Evolutionary conservation across 2,888 invertebrate genomes (phyloP), one percentile per base, ranked within the genome.

Genomic region (Schizaphis graminum): DNA sequence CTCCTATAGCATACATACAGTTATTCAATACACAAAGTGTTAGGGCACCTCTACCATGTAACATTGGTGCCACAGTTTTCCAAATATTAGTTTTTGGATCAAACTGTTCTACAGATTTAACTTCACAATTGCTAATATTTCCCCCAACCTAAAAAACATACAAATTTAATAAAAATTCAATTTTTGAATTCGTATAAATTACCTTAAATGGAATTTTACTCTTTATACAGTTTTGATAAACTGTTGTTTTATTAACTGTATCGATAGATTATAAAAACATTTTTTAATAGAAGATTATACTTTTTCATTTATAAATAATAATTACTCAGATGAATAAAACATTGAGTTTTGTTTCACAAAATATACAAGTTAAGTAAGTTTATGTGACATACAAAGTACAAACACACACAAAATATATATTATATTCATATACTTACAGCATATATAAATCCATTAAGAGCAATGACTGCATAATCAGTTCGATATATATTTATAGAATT

Each of bases 1-100:
- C 89, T 89, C 89, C 89, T 41, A 89, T 89, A 89, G 89, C 89
- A 56, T 89, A 89, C 56, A 89, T 26, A 56, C 56, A 89, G 57
- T 24, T 16, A 4, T 56, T 56, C 35, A 35, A 26, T 56, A 56
- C 41, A 89, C 89, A 89, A 56, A 89, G 56, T 24, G 89, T 26
- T 11, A 13, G 10, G 28, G 3, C 35, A 24, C 3, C 11, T 89
- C 88, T 89, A 35, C 11, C 35, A 56, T 89, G 24, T 89, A 35
- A 28, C 88, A 89, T 89, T 89, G 88, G 41, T 26, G 88, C 8
- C 24, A 35, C 89, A 10, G 1, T 10, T 35, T 24, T 35, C 56
- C 89, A 89, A 21, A 24, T 56, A 56, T 24, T 24, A 11, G 35
- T 41, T 26, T 89, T 41, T 26, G 56, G 41, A 35, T 89, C 41